Conservation (phyloP, 2,113 vertebrate species). For the Chaetodon trifascialis region DNA sequence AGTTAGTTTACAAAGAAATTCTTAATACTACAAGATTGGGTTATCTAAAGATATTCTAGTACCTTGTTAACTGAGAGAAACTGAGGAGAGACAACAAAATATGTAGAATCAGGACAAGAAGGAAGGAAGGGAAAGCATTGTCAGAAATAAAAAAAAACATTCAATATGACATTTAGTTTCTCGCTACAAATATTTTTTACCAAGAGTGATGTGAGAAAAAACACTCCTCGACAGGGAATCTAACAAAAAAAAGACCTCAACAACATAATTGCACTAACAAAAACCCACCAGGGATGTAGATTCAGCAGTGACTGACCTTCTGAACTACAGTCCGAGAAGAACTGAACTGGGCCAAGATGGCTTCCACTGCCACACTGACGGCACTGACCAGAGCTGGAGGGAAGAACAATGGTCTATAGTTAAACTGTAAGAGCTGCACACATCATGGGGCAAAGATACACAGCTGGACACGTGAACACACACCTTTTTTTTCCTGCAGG, state of each 20-base stretch:
- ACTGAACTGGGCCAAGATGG: slow-evolving; percentile 93
- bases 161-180: not conserved
- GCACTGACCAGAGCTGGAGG: slow-evolving; percentile 89
- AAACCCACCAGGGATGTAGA: not conserved
- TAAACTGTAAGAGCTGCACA: not conserved
- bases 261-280: not conserved
- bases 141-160: slow-evolving; percentile 8
- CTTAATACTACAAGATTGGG: slow-evolving; percentile 37
- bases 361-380: slow-evolving; percentile 91
- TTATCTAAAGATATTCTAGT: slow-evolving; percentile 69
- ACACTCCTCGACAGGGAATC: not conserved
- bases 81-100: slow-evolving; percentile 65
- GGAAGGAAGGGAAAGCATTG: slow-evolving; percentile 39
- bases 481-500: slow-evolving; percentile 91
- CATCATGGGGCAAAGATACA: not conserved
- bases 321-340: slow-evolving; percentile 92
- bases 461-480: not conserved
- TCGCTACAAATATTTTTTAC: not conserved
- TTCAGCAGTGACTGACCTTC: slow-evolving; percentile 86
- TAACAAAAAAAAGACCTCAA: not conserved
- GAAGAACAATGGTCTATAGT: slow-evolving; percentile 27
- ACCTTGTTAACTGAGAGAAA: slow-evolving; percentile 78
- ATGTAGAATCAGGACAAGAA: slow-evolving; percentile 58
- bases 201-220: not conserved
- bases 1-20: slow-evolving; percentile 57